Evolutionary conservation across 2,797 vertebrate genomes (phyloP).

Genomic region (Sebastes aleutianus): DNA sequence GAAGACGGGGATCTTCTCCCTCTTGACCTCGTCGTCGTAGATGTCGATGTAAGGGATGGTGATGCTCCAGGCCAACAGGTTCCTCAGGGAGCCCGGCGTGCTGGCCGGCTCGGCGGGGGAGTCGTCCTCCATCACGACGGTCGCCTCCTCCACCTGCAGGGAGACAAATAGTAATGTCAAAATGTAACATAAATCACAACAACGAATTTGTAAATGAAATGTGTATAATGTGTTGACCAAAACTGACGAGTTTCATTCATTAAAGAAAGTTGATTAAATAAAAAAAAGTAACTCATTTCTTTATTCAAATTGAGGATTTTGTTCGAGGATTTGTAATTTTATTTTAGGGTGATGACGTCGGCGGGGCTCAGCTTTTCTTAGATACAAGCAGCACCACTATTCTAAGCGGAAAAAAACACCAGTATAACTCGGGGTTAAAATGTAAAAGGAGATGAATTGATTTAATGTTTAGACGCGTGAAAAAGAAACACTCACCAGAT

Average conservation of each 20-base stretch:
- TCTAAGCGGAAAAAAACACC: too few relatives aligned
- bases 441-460: too few relatives aligned
- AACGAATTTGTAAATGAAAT: neutral
- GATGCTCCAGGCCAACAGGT: slow-evolving; percentile 92
- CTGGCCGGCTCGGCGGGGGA: slow-evolving; percentile 80
- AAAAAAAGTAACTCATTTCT: neutral
- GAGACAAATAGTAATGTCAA: neutral
- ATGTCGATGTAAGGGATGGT: slow-evolving; percentile 91
- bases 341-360: too few relatives aligned
- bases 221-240: neutral
- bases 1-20: slow-evolving; percentile 92
- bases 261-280: too few relatives aligned
- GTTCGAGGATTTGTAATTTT: too few relatives aligned
- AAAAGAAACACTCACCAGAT: slow-evolving; percentile 80
- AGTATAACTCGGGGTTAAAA: too few relatives aligned
- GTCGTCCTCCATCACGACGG: slow-evolving; percentile 93
- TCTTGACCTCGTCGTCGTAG: slow-evolving; percentile 88
- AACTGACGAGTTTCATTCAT: too few relatives aligned
- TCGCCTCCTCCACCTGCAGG: slow-evolving; percentile 93
- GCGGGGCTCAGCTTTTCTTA: too few relatives aligned
- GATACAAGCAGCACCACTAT: too few relatives aligned
- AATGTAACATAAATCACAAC: too few relatives aligned
- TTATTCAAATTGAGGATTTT: too few relatives aligned
- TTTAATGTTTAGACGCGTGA: neutral
- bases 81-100: slow-evolving; percentile 84